Percentiles rank a stretch among this genome's conserved stretches.
phyloP scores from a whole-genome alignment of 2,888 invertebrate species.

The Myathropa florea region DNA sequence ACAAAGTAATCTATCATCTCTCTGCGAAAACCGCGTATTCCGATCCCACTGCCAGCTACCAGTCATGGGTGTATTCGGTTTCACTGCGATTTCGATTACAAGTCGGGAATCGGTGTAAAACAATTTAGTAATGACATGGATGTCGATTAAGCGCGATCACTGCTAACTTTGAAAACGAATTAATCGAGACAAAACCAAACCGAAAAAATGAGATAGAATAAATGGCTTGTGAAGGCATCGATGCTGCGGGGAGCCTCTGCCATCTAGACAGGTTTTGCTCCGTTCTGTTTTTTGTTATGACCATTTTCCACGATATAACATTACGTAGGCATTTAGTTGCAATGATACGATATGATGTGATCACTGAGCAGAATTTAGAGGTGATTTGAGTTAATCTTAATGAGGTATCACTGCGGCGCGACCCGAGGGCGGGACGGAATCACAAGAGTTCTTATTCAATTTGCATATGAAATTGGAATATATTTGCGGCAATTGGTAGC shows the following conservation, averaged over 20 bases:
- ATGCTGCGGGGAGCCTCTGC: background rate
- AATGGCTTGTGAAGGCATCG: background rate
- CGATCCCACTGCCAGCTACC: slow-evolving; percentile 15
- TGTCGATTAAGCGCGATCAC: slow-evolving; percentile 45
- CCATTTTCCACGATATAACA: slow-evolving; percentile 22
- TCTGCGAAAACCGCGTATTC: slow-evolving; percentile 16
- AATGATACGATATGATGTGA: slow-evolving; percentile 61
- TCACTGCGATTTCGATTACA: slow-evolving; percentile 25
- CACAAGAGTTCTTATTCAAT: background rate
- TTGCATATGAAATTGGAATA: background rate
- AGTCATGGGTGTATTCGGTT: background rate
- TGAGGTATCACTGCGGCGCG: slow-evolving; percentile 4
- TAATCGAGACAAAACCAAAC: slow-evolving; percentile 37
- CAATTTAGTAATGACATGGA: slow-evolving; percentile 50
- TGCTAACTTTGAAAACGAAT: slow-evolving; percentile 15
- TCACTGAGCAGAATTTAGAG: slow-evolving; percentile 59
- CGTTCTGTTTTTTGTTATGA: background rate
- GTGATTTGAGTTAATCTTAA: slow-evolving; percentile 34
- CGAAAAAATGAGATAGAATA: background rate
- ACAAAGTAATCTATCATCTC: background rate
- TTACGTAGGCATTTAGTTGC: slow-evolving; percentile 57
- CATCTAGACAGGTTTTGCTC: slow-evolving; percentile 44
- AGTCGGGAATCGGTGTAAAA: slow-evolving; percentile 48
- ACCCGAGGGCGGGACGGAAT: background rate
- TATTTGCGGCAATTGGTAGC: background rate